Conservation (phyloP, 2,113 vertebrate genomes). For the Falcunculus frontatus region DNA sequence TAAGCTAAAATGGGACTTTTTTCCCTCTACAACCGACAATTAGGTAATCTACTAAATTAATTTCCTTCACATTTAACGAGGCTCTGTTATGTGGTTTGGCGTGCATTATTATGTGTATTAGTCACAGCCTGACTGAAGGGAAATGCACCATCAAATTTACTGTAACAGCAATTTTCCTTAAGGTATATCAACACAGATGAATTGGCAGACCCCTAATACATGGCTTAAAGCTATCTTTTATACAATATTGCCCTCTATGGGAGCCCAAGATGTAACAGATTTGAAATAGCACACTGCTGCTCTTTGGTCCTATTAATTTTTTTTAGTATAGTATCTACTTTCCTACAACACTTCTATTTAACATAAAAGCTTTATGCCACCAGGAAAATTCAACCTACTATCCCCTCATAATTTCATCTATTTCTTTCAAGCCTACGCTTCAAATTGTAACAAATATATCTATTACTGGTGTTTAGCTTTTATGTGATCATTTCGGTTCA, state of each 20-base stretch:
- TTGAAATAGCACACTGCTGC: neutral
- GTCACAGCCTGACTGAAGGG: constrained; percentile 50
- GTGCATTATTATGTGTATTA: constrained; percentile 27
- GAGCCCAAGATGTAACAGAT: constrained; percentile 42
- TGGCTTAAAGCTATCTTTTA: constrained; percentile 62
- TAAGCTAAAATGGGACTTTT: neutral
- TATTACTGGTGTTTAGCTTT: neutral
- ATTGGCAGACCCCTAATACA: constrained; percentile 27
- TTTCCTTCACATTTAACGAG: constrained; percentile 49
- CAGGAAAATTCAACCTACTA: neutral
- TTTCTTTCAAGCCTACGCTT: neutral
- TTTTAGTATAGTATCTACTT: neutral
- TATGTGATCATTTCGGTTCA: neutral
- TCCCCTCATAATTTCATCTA: neutral
- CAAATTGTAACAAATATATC: neutral
- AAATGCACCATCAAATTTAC: constrained; percentile 53
- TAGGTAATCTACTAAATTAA: constrained; percentile 35
- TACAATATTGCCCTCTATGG: constrained; percentile 80
- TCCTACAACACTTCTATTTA: neutral
- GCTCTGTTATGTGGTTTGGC: neutral
- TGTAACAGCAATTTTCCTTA: constrained; percentile 56
- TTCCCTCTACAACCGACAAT: neutral
- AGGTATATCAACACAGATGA: constrained; percentile 53
- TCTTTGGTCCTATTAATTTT: neutral
- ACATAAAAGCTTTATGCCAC: neutral